Conservation (phyloP, 2,113 vertebrate species). For the Mesoclemmys tuberculata region DNA sequence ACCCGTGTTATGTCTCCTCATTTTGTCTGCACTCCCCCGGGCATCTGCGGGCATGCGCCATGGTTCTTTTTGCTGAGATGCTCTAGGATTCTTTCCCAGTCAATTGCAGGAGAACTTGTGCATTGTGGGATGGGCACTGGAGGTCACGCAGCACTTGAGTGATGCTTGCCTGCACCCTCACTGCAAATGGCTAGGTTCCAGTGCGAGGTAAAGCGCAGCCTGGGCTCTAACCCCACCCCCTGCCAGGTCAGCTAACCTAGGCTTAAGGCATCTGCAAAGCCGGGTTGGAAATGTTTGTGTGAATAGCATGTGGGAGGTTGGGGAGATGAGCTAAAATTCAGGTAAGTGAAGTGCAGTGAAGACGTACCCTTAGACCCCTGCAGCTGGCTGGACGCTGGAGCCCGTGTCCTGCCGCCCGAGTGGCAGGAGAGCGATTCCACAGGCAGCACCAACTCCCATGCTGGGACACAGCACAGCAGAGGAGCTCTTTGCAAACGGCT, state of each 20-base stretch:
- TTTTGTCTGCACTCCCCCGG: background rate
- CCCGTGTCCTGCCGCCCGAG: background rate
- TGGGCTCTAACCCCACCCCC: background rate
- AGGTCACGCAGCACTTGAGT: background rate
- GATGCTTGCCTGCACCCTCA: background rate
- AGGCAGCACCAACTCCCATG: background rate
- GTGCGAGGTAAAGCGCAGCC: background rate
- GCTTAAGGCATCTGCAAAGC: background rate
- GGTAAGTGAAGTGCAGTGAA: background rate
- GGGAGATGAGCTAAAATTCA: no score
- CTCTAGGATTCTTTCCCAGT: background rate
- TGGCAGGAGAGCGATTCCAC: background rate
- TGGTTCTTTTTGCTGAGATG: background rate
- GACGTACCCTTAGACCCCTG: background rate
- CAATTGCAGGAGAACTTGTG: no score
- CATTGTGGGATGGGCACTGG: background rate
- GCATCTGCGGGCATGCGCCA: no score
- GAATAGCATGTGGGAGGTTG: no score
- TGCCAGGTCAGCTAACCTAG: background rate
- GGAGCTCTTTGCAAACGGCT: background rate
- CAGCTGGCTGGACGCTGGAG: background rate
- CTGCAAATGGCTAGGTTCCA: background rate
- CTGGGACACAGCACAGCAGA: background rate
- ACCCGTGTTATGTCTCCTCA: background rate
- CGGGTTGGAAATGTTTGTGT: no score